A percentile compares a stretch with the other conserved stretches of the same genome.
Evolutionary conservation across 2,888 invertebrate genomes (phyloP).

Genomic region (Lasioglossum leucozonium): DNA sequence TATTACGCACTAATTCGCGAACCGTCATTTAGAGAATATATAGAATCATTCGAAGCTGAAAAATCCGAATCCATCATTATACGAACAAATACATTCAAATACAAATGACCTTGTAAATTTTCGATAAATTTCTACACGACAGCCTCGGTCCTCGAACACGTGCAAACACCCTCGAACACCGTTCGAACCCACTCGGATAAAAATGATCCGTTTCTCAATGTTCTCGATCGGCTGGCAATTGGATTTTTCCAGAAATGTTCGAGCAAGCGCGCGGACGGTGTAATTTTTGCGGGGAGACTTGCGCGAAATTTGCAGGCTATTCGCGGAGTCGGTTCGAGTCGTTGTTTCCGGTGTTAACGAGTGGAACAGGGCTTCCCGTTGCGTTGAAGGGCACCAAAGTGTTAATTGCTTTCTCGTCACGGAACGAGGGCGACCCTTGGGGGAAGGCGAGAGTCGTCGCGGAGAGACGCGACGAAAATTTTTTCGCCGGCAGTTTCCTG

Average conservation of each 20-base stretch:
- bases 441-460: background rate
- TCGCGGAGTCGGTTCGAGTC: background rate
- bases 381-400: background rate
- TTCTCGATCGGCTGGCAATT: too few species aligned
- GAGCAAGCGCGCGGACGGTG: background rate
- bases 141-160: too few species aligned
- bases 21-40: too few species aligned
- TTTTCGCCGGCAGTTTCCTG: background rate
- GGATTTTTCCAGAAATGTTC: background rate
- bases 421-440: background rate
- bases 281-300: too few species aligned
- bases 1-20: background rate
- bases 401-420: constrained; percentile 11
- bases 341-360: constrained; percentile 13
- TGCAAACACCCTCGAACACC: too few species aligned
- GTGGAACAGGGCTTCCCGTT: background rate
- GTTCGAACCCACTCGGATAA: background rate
- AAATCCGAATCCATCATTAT: background rate
- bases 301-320: background rate
- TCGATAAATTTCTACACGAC: too few species aligned
- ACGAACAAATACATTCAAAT: too few species aligned
- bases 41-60: too few species aligned
- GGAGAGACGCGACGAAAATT: constrained; percentile 7
- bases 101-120: too few species aligned
- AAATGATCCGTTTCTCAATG: too few species aligned